Base-by-base conservation (phyloP, 2,113 vertebrate genomes). In the Pogonocichla stellata region DNA sequence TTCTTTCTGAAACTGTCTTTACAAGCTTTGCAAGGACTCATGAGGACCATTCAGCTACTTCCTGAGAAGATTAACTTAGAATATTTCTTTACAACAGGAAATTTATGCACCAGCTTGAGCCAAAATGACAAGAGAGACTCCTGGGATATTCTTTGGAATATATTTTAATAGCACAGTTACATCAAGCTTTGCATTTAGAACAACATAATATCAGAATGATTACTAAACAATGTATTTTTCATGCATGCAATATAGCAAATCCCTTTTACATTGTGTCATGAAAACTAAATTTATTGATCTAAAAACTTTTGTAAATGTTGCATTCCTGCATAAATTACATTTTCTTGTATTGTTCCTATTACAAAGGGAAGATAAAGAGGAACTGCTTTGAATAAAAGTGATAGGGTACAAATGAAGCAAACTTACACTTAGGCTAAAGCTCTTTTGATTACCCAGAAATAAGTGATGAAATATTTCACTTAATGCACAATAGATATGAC, bases 181-280 rank as follows among this genome's bases (percentile, higher is more conserved):
- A 92, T 58, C 61, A 69, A 86, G 71, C 25, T 88, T 93, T 92
- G 57, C 45, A 88, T 95, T 96, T 95, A 70, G 84, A 93, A 86
- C 50, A 78, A 89, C 26, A 54, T 58, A 88, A 33, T 81, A 88
- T 60, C 45, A 88, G 57, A 92, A 80, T 66, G 80, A 92, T 88
- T 91, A 85, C 69, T 70, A 94, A 96, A 80, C 36, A 87, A 92
- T 54, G 45, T 29, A 77, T 94, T 88, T 93, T 93, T 93, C 56
- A 80, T 71, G 38, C 48, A 50, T 50, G 18, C 20, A 91, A 65
- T 58, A 75, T 48, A 92, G 50, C 36, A 85, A 93, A 94, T 96
- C 24, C 19, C n/a, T 92, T 96, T 91, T 60, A 88, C 29, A 81
- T 79, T 93, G 19, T 43, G 2, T 80, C 65, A 84, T 14, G 66